These are phyloP conservation scores for Eilema sororculum DNA, from an alignment of 2,888 invertebrate genomes.

Conservation along the genomic window DNA sequence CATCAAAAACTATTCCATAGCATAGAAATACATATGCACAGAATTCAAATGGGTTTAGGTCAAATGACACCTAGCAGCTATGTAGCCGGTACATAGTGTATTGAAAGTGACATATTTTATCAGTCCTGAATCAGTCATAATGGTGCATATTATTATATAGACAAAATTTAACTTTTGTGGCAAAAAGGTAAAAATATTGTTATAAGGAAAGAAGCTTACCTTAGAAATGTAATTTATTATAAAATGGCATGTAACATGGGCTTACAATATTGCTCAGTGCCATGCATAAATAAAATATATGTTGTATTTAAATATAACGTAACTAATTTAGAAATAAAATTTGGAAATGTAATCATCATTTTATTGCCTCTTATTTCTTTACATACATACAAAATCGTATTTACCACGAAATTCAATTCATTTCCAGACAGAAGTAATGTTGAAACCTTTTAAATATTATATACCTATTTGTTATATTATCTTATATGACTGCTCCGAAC, in stretches of 20 bases:
- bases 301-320: constrained; percentile 34
- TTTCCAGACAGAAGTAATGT: neutral
- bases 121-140: constrained; percentile 22
- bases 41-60: constrained; percentile 92
- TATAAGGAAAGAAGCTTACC: constrained; percentile 31
- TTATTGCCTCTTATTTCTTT: constrained; percentile 6
- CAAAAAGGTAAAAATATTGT: constrained; percentile 37
- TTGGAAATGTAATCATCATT: constrained; percentile 21
- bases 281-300: constrained; percentile 34
- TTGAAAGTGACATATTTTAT: constrained; percentile 25
- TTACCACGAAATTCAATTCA: neutral
- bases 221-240: constrained; percentile 44
- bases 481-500: no score
- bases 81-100: constrained; percentile 61
- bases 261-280: constrained; percentile 42
- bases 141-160: constrained; percentile 35
- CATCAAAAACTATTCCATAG: constrained; percentile 94
- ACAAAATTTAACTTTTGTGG: constrained; percentile 25
- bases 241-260: constrained; percentile 36
- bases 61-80: constrained; percentile 71
- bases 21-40: constrained; percentile 96
- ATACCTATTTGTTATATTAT: no score
- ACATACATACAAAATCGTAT: neutral
- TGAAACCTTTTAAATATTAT: no score
- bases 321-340: constrained; percentile 39